phyloP scores from a whole-genome alignment of 2,797 vertebrate genomes.

The Gallinago solitaria region DNA sequence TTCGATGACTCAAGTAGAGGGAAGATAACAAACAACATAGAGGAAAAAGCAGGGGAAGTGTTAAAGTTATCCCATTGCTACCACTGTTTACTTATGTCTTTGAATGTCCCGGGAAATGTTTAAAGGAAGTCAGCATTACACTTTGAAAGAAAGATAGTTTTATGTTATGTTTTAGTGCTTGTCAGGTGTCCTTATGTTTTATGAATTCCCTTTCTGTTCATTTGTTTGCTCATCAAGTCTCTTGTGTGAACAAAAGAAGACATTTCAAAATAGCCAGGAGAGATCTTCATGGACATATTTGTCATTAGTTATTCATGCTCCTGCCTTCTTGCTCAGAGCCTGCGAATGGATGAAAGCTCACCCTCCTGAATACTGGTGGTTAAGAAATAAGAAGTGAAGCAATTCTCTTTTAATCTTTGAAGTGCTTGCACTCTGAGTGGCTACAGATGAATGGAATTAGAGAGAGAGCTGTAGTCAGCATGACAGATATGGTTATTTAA shows the following conservation, averaged over 20 bases:
- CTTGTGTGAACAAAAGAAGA: constrained; percentile 2
- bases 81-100: background rate
- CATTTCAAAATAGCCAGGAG: background rate
- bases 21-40: background rate
- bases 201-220: background rate
- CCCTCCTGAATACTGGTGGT: background rate
- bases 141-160: background rate
- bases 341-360: background rate
- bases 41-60: background rate
- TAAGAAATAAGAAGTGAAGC: constrained; percentile 31
- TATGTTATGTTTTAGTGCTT: background rate
- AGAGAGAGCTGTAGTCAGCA: background rate
- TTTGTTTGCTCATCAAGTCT: background rate
- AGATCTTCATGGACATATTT: constrained; percentile 3
- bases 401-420: constrained; percentile 39
- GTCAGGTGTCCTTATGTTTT: background rate
- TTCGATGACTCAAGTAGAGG: background rate
- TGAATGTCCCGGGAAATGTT: background rate
- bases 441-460: constrained; percentile 1
- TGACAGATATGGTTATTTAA: background rate
- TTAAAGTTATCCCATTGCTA: background rate
- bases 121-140: background rate
- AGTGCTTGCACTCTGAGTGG: constrained; percentile 19
- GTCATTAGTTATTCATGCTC: constrained; percentile 36
- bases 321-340: background rate